Base-by-base conservation (phyloP, 2,888 invertebrate genomes). In the Hermaeophaga mercurialis region DNA sequence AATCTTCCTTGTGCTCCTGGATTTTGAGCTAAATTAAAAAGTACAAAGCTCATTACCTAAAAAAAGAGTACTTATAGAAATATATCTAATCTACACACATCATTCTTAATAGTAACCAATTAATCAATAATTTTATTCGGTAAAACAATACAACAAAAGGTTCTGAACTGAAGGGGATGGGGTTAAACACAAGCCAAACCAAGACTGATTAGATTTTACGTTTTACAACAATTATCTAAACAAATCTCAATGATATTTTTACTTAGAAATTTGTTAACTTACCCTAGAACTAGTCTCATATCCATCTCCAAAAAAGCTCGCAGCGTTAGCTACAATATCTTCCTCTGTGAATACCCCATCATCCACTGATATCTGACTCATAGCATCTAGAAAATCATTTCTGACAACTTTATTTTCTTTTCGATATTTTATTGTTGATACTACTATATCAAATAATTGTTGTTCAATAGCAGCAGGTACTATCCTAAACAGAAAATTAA, bases 281-380 rank as follows among this genome's bases (percentile, higher is more conserved):
- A 76, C 75, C 0, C 73, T 69, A 0, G 79, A 77, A 11, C 79
- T 79, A 0, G 81, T 81, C 62, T 80, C 80, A 61, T 77, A 80
- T 1, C 80, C 81, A 33, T 81, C 81, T 79, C 79, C 55, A 55
- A 81, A 81, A 63, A 86, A 83, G 0, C 81, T 66, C 15, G 81
- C 76, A 1, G 82, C 80, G 55, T 85, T 83, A 0, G 83, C 79
- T 0, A 80, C 76, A 2, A 85, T 61, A 28, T 83, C 67, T 1
- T 80, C 75, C n/a, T 81, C 68, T 0, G 77, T 73, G 0, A 74
- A 66, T 7, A 70, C 67, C 41, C 52, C 38, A 44, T 61, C 34
- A 38, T 54, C 48, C 6, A 61, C 50, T 55, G 65, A 66, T 18
- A 80, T 47, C 3, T 76, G 72, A 44, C 70, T 70, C n/a, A 80